Evolutionary conservation across 2,113 vertebrate genomes (phyloP), one percentile per base, ranked within the genome.

Genomic region (Eudyptes chrysolophus): DNA sequence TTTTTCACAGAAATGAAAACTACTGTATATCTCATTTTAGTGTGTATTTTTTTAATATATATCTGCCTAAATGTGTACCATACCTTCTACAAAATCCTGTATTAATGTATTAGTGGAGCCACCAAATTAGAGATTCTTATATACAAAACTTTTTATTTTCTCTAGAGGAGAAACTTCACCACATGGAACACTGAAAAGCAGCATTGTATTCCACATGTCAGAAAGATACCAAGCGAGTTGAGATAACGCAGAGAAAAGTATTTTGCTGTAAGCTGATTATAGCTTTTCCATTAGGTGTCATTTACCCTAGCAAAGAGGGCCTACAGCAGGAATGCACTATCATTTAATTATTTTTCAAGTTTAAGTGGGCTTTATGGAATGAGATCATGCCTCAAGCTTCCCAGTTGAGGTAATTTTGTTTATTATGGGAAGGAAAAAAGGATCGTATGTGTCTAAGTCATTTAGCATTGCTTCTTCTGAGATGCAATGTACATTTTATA

Each of bases 301-400:
- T 72, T 94, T 90, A 92, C 76, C 34, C 66, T 46, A 48, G 94
- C 51, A 78, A 46, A 90, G 58, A 90, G 49, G 52, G 78, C 87
- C 84, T 92, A 84, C 52, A 85, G 88, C 49, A 81, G 82, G 62
- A 83, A 62, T 69, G 90, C 62, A n/a, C 79, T 90, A 42, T 94
- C 85, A 93, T 95, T 94, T 97, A 85, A 97, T 95, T 95, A 87
- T 92, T 92, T 94, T 90, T 84, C 55, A 79, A 58, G 92, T 97
- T 95, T 84, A 94, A 94, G 85, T 84, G 90, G 72, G 48, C 44
- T 71, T 95, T 97, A 81, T 97, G 83, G 76, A 84, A 87, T 92
- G 90, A 94, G 46, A 89, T 89, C 83, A 77, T 95, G 55, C 90
- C 60, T 92, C n/a, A 48, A 9, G 88, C 86, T 86, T 87, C 88